phyloP scores from a whole-genome alignment of 2,888 invertebrate species.

The Formica aserva region DNA sequence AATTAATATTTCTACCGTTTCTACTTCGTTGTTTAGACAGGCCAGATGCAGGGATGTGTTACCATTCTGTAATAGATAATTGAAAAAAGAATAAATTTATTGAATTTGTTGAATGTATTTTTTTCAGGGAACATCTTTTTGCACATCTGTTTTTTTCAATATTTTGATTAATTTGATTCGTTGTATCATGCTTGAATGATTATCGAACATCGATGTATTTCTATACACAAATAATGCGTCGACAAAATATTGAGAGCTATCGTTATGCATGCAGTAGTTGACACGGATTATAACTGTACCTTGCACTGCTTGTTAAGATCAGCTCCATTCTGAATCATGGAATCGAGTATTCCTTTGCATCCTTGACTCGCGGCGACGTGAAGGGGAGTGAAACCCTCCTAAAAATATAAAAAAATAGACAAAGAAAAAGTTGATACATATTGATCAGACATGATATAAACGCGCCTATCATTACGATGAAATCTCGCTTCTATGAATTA shows the following conservation, averaged over 20 bases:
- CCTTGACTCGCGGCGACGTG: constrained; percentile 91
- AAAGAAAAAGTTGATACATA: neutral
- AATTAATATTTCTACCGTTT: constrained; percentile 90
- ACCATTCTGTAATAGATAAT: constrained; percentile 87
- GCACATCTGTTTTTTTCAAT: neutral
- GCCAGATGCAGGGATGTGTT: constrained; percentile 92
- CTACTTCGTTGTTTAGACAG: constrained; percentile 90
- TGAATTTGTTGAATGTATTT: neutral
- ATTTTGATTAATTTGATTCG: constrained; percentile 10
- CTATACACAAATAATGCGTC: constrained; percentile 19
- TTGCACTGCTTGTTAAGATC: constrained; percentile 90
- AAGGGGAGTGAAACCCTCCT: constrained; percentile 90
- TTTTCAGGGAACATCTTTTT: neutral
- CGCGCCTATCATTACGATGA: neutral
- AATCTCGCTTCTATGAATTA: neutral
- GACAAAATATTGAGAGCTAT: constrained; percentile 15
- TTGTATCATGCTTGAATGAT: neutral
- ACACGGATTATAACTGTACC: constrained; percentile 83
- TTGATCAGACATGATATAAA: constrained; percentile 12
- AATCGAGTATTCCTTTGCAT: constrained; percentile 90
- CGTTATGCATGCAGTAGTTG: neutral
- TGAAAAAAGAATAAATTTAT: neutral
- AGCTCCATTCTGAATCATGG: constrained; percentile 89
- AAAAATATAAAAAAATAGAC: constrained; percentile 65
- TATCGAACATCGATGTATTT: constrained; percentile 14